Evolutionary conservation across 1,140 invertebrate species (phyloP), one percentile per base, ranked within the genome.

Genomic region (Drosophila pandora): DNA sequence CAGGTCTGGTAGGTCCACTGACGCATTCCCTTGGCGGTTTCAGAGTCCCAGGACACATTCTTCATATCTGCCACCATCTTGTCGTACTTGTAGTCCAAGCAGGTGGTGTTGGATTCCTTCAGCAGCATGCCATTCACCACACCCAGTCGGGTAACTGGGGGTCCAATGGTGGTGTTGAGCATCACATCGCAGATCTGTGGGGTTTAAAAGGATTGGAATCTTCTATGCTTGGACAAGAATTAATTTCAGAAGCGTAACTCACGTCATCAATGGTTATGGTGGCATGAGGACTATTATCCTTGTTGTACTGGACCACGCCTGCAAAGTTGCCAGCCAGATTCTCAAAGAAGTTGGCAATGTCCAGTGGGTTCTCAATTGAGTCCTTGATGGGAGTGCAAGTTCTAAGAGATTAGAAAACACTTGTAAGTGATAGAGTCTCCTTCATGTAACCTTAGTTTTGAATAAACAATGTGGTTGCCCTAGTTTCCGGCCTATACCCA

Each of bases 1-100:
- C 98, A 99, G 0, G 97, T 98, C 92, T 99, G 97, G 90, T 98
- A 99, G n/a, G 94, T 96, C 97, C 97, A 99, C 87, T 97, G 96
- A 0, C 97, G 94, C 64, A 93, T 95, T 90, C 95, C 95, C 92
- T 95, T 93, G 2, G 93, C 91, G 50, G 79, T 87, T 49, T 93
- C 92, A 22, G 93, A 93, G n/a, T 93, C 90, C 96, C 96, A 98
- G 1, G 93, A 93, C n/a, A 93, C 92, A 63, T 96, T 95, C 71
- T 94, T 93, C 87, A 97, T 91, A 49, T 95, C 93, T 3, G 94
- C 90, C 9, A 98, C 94, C 94, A 96, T 96, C 61, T 95, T 96
- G 9, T 93, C 92, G 79, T 98, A 98, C 54, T 94, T 95, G 88
- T 95, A 97, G 92, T 98, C 96, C 43, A 97, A 92, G 90, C 97